Percentiles rank a stretch among this genome's conserved stretches.
Evolutionary conservation across 2,888 invertebrate genomes (phyloP).

Genomic region (Drosophila fulvimacula): DNA sequence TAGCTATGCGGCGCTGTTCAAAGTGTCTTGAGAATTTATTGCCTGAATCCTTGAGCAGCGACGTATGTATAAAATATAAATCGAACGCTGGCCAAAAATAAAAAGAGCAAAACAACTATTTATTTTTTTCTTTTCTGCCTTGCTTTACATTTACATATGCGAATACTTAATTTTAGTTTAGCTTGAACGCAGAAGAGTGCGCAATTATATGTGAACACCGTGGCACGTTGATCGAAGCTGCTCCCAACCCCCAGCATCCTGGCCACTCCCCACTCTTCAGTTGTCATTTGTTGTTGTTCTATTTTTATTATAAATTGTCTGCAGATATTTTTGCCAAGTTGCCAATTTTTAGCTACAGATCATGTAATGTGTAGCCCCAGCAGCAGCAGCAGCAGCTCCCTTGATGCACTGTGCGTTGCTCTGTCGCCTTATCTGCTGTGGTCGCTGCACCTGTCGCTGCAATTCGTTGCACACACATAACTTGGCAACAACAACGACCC

Average conservation of each 20-base stretch:
- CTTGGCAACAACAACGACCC: slow-evolving; percentile 22
- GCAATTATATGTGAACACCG: slow-evolving; percentile 66
- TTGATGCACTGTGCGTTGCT: slow-evolving; percentile 37
- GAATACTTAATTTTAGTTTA: slow-evolving; percentile 48
- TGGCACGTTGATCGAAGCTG: slow-evolving; percentile 46
- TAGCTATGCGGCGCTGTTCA: slow-evolving; percentile 42
- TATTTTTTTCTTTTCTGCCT: not conserved
- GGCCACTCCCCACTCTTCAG: not conserved
- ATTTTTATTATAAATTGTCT: slow-evolving; percentile 71
- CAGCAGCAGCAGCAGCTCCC: slow-evolving; percentile 12
- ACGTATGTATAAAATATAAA: slow-evolving; percentile 31
- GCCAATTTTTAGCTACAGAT: slow-evolving; percentile 76
- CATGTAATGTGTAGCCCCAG: slow-evolving; percentile 63
- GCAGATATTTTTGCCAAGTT: slow-evolving; percentile 56
- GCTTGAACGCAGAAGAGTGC: slow-evolving; percentile 56
- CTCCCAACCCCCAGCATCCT: not conserved
- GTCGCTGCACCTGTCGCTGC: slow-evolving; percentile 66
- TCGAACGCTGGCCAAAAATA: slow-evolving; percentile 25
- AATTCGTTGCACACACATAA: slow-evolving; percentile 37
- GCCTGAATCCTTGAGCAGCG: slow-evolving; percentile 62
- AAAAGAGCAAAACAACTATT: slow-evolving; percentile 24
- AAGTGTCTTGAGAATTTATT: slow-evolving; percentile 73
- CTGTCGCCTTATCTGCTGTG: slow-evolving; percentile 58
- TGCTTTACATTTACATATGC: slow-evolving; percentile 29
- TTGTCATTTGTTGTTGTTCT: slow-evolving; percentile 35